Percentiles rank a stretch among this genome's conserved stretches.
Conservation (phyloP, 2,797 vertebrate species). For the Malacoctenus gilli region DNA sequence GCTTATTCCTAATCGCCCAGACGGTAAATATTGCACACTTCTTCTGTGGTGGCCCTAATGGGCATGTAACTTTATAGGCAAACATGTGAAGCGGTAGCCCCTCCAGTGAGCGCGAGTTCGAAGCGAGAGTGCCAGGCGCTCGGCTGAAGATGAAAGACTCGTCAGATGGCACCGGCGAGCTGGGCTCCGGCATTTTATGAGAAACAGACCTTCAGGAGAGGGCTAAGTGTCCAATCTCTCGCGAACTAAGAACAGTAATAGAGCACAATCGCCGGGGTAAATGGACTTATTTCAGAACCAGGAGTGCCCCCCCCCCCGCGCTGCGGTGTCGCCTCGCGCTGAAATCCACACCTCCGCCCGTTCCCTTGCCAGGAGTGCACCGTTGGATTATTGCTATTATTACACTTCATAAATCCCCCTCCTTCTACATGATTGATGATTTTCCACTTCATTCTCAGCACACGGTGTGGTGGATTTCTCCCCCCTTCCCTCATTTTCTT, state of each 20-base stretch:
- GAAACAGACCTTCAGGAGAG: slow-evolving; percentile 76
- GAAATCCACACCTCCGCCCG: slow-evolving; percentile 58
- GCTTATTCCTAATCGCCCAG: slow-evolving; percentile 78
- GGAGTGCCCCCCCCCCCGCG: slow-evolving; percentile 29
- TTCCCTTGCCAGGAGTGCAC: slow-evolving; percentile 40
- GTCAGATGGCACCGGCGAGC: slow-evolving; percentile 75
- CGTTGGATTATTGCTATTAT: slow-evolving; percentile 64
- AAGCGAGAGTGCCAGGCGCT: slow-evolving; percentile 69
- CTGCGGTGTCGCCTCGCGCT: slow-evolving; percentile 50
- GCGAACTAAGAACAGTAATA: slow-evolving; percentile 72
- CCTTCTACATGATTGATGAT: slow-evolving; percentile 60
- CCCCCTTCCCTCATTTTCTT: slow-evolving; percentile 17
- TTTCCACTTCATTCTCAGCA: slow-evolving; percentile 41
- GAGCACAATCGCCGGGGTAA: slow-evolving; percentile 65
- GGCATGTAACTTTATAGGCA: slow-evolving; percentile 81
- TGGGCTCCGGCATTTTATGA: slow-evolving; percentile 73
- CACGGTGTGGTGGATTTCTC: slow-evolving; percentile 38
- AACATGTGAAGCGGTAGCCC: slow-evolving; percentile 79
- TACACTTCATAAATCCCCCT: slow-evolving; percentile 71
- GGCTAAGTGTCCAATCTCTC: slow-evolving; percentile 76
- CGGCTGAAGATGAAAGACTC: slow-evolving; percentile 78
- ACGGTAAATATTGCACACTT: slow-evolving; percentile 77
- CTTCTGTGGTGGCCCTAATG: slow-evolving; percentile 76
- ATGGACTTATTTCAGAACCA: slow-evolving; percentile 66
- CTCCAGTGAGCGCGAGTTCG: slow-evolving; percentile 64